Base-by-base conservation (phyloP, 2,113 vertebrate genomes). In the Capreolus pygargus region DNA sequence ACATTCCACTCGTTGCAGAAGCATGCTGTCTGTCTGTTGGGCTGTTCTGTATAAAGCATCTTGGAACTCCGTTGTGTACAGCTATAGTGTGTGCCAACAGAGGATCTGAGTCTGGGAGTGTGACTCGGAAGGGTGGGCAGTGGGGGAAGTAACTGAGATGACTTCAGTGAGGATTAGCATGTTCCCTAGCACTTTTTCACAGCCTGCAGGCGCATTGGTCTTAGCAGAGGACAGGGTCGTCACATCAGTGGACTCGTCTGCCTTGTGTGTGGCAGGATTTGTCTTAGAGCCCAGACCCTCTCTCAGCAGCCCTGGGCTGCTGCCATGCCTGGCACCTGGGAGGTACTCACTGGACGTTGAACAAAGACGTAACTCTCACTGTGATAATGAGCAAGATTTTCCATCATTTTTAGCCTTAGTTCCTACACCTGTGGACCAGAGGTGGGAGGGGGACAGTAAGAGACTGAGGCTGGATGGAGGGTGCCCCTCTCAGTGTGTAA, bases 1-100 rank as follows among this genome's bases (percentile, higher is more conserved):
- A 54, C 39, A 17, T 82, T 94, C 90, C 33, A 1, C 33, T 95
- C 30, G 76, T 55, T 92, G 93, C 83, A 36, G 67, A 84, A 78
- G 58, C 2, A 0, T 19, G 57, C n/a, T 45, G 45, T 95, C 89
- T 52, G 15, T 89, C 92, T 84, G 57, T 57, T 11, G 43, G 47
- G 61, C 89, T 97, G 7, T 67, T 74, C 54, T 94, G 78, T 94
- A 23, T 64, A 78, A 88, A 90, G n/a, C 43, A 23, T 96, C 84
- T 85, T 95, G 50, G 92, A 94, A 79, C 60, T n/a, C n/a, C 43
- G 45, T 91, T 81, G 36, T 91, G 79, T 97, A 25, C 43, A 91
- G 15, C 95, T 91, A 67, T 52, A 86, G 43, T 74, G 21, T 91
- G 27, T 14, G 50, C 64, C 92, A 47, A 67, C 45, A 54, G 7